Evolutionary conservation across 1,140 invertebrate species (phyloP).

Genomic region (Scaptomyza pallida): DNA sequence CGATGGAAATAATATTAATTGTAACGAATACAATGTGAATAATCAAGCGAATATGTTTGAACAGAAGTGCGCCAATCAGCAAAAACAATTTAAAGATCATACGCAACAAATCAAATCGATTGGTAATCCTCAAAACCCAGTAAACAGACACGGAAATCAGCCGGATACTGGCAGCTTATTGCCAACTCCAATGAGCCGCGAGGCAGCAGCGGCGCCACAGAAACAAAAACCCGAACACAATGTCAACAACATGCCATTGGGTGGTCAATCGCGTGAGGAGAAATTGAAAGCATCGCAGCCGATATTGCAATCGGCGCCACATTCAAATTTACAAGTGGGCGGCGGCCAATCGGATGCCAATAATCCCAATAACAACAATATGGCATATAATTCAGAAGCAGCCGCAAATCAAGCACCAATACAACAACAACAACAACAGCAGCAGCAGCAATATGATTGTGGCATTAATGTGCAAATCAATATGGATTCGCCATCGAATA

Average conservation of each 20-base stretch:
- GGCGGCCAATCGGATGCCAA: conserved; percentile 59
- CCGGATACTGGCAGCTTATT: conserved; percentile 45
- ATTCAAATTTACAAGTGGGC: conserved; percentile 55
- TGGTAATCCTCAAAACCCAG: conserved; percentile 50
- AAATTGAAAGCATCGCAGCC: conserved; percentile 61
- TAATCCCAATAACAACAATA: conserved; percentile 38
- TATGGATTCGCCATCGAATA: conserved; percentile 93
- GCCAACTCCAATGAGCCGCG: conserved; percentile 39
- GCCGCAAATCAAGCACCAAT: conserved; percentile 88
- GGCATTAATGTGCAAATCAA: conserved; percentile 94
- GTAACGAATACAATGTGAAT: conserved; percentile 62
- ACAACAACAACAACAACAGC: conserved; percentile 89
- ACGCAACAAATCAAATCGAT: conserved; percentile 66
- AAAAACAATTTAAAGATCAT: conserved; percentile 63
- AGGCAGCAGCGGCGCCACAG: conserved; percentile 21
- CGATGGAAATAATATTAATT: conserved; percentile 50
- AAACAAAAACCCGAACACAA: conserved; percentile 66
- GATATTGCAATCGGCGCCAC: conserved; percentile 51
- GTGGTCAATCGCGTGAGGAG: conserved; percentile 42
- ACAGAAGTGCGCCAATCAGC: conserved; percentile 63
- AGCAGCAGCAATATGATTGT: conserved; percentile 91
- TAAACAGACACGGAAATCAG: conserved; percentile 36
- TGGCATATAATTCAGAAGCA: conserved; percentile 62
- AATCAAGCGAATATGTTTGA: conserved; percentile 58
- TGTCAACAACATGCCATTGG: conserved; percentile 48